phyloP scores from a whole-genome alignment of 2,113 vertebrate species.

The Brienomyrus brachyistius region DNA sequence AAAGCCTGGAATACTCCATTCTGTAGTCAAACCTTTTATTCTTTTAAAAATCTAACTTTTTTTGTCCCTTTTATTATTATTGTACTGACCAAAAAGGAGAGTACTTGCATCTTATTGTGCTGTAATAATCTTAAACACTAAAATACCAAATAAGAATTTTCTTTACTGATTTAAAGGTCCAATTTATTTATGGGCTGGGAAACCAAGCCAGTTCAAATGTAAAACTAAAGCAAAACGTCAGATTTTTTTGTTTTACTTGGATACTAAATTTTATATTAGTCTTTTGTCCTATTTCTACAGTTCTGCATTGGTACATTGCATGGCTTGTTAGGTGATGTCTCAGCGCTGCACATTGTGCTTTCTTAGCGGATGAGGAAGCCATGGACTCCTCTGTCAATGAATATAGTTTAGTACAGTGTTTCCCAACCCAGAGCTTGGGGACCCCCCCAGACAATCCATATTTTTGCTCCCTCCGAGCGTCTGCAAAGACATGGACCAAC shows the following conservation, averaged over 20 bases:
- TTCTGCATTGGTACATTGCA: neutral
- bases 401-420: neutral
- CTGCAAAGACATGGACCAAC: neutral
- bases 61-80: neutral
- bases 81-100: neutral
- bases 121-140: neutral
- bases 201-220: neutral
- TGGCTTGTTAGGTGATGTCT: neutral
- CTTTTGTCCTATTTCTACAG: neutral
- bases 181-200: neutral
- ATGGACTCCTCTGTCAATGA: neutral
- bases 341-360: neutral
- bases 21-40: neutral
- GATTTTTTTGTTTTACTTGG: neutral
- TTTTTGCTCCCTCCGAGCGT: neutral
- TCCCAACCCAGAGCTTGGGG: neutral
- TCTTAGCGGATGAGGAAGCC: neutral
- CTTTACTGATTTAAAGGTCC: neutral
- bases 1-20: neutral
- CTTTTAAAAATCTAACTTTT: neutral
- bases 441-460: neutral
- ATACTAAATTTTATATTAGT: neutral
- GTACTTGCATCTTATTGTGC: neutral
- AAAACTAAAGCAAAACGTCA: neutral
- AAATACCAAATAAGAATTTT: neutral